Evolutionary conservation across 1,140 invertebrate species (phyloP).

Genomic region (Pachypeltis micranthus): DNA sequence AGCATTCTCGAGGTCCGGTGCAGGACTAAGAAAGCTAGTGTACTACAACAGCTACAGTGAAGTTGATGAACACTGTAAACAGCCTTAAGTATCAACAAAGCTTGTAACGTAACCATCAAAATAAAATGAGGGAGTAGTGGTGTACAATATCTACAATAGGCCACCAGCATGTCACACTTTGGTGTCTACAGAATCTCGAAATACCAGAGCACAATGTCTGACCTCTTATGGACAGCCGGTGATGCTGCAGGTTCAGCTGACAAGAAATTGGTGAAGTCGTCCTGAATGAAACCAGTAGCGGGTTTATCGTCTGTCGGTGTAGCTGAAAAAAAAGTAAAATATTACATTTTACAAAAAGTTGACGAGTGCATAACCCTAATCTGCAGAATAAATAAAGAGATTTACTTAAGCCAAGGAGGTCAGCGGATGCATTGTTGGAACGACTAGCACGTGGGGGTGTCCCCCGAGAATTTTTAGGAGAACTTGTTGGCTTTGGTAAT

Average conservation of each 20-base stretch:
- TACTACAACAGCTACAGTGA: no score
- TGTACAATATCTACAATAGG: no score
- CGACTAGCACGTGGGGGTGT: constrained; percentile 25
- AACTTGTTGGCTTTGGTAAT: constrained; percentile 23
- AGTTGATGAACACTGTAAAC: no score
- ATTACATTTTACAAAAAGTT: constrained; percentile 12
- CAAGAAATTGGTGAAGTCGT: constrained; percentile 47
- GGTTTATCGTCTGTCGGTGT: neutral
- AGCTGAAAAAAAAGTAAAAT: neutral
- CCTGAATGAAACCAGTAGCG: neutral
- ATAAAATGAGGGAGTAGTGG: no score
- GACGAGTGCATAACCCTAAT: neutral
- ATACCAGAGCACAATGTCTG: no score
- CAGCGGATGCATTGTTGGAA: constrained; percentile 31
- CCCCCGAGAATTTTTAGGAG: constrained; percentile 5
- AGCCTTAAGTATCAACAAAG: no score
- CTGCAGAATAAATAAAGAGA: neutral
- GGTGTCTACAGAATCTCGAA: no score
- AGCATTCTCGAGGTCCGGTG: no score
- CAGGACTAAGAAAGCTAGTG: no score
- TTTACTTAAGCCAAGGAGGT: constrained; percentile 50
- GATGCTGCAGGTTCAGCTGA: constrained; percentile 44
- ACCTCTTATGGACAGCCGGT: constrained; percentile 18
- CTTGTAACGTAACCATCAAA: no score
- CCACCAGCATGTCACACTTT: no score